Evolutionary conservation across 2,888 invertebrate species (phyloP).

Genomic region (Frankliniella fusca): DNA sequence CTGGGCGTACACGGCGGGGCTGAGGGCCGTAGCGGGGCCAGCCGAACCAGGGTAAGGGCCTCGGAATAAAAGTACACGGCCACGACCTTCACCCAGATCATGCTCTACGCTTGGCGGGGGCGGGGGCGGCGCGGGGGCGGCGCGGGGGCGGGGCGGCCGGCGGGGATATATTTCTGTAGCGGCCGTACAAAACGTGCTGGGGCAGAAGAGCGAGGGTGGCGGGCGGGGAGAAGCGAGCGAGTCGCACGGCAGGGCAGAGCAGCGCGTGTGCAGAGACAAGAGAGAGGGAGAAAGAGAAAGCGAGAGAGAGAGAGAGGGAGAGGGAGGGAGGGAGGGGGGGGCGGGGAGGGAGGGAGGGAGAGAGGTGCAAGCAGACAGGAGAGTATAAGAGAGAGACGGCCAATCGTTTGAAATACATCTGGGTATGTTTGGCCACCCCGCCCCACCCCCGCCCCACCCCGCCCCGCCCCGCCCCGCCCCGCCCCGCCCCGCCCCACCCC

Average conservation of each 20-base stretch:
- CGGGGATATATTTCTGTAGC: slow-evolving; percentile 24
- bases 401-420: slow-evolving; percentile 43
- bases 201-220: slow-evolving; percentile 37
- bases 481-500: no score
- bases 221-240: slow-evolving; percentile 40
- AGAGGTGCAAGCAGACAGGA: slow-evolving; percentile 36
- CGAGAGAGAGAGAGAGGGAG: slow-evolving; percentile 31
- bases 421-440: slow-evolving; percentile 31
- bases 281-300: slow-evolving; percentile 30
- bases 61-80: neutral
- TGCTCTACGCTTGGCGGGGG: neutral
- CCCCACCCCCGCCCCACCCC: no score
- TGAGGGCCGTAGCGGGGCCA: no score
- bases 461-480: no score
- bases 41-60: no score
- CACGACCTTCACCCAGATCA: neutral
- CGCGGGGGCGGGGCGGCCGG: neutral
- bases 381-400: slow-evolving; percentile 36
- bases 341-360: slow-evolving; percentile 29
- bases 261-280: slow-evolving; percentile 27
- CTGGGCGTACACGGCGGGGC: no score
- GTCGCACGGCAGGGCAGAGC: slow-evolving; percentile 32
- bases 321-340: slow-evolving; percentile 36
- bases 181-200: slow-evolving; percentile 30
- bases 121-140: neutral